Conservation (phyloP, 1,140 invertebrate species). For the Aradophagus sp. region DNA sequence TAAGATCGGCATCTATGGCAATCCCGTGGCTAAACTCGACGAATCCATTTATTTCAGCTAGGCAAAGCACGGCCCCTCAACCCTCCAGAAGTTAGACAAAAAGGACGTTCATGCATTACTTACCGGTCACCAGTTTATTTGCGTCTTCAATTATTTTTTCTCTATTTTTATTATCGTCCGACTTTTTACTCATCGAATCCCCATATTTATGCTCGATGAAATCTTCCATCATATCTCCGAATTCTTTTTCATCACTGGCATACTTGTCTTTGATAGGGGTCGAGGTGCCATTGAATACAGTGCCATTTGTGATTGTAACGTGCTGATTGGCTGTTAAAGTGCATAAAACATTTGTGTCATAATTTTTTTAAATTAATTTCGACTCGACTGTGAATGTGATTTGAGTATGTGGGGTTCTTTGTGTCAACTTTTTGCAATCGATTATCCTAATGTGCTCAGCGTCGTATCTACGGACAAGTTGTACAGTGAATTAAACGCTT, state of each 20-base stretch:
- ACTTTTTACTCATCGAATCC: constrained; percentile 69
- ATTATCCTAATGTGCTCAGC: too few relatives aligned
- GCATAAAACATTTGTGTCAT: constrained; percentile 62
- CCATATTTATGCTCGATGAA: constrained; percentile 72
- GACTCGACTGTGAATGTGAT: neutral
- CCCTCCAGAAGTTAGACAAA: constrained; percentile 55
- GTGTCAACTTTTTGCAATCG: too few relatives aligned
- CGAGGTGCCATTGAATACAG: constrained; percentile 74
- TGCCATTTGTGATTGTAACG: constrained; percentile 73
- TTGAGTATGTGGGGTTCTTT: too few relatives aligned
- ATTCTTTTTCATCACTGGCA: constrained; percentile 73
- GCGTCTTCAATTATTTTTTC: constrained; percentile 70
- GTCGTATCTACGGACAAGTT: too few relatives aligned
- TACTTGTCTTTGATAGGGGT: constrained; percentile 75
- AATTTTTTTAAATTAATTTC: too few relatives aligned
- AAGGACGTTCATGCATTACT: constrained; percentile 61
- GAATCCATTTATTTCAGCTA: constrained; percentile 56
- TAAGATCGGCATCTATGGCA: constrained; percentile 22
- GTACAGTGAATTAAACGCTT: too few relatives aligned
- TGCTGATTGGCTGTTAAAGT: constrained; percentile 74
- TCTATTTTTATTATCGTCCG: constrained; percentile 69
- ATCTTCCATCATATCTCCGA: constrained; percentile 72
- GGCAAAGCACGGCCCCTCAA: constrained; percentile 72
- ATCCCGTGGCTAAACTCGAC: constrained; percentile 20
- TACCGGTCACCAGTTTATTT: constrained; percentile 72